Conservation (phyloP, 2,113 vertebrate species). For the Mustelus asterias region DNA sequence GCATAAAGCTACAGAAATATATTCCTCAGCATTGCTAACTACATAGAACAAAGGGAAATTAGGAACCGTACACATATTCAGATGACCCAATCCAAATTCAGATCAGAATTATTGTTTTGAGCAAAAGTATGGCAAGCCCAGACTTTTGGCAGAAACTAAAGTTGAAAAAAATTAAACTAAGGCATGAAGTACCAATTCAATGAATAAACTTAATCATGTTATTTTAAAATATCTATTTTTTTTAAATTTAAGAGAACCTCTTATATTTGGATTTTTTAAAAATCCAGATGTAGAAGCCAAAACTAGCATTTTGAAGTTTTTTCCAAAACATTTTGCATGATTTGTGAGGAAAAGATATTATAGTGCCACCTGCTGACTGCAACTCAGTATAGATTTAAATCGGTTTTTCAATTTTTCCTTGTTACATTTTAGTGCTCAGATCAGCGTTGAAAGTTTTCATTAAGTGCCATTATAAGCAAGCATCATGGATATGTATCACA, state of each 20-base stretch:
- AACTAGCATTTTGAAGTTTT: neutral
- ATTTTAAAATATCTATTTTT: neutral
- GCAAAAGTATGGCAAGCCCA: neutral
- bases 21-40: neutral
- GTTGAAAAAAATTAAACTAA: neutral
- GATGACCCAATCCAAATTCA: neutral
- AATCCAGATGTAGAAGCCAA: neutral
- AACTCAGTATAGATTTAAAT: neutral
- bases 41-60: neutral
- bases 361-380: slow-evolving; percentile 7
- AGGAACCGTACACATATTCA: neutral
- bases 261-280: neutral
- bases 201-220: neutral
- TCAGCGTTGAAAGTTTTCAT: neutral
- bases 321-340: neutral
- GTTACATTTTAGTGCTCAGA: neutral
- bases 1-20: neutral
- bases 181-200: neutral
- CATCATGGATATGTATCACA: neutral
- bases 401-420: neutral
- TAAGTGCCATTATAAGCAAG: neutral
- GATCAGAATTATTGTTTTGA: neutral
- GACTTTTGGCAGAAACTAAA: neutral
- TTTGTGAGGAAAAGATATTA: neutral
- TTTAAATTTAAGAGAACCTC: neutral